These are phyloP conservation scores for Scaptomyza tumidula DNA, from an alignment of 2,888 invertebrate genomes.

Conservation along the genomic window DNA sequence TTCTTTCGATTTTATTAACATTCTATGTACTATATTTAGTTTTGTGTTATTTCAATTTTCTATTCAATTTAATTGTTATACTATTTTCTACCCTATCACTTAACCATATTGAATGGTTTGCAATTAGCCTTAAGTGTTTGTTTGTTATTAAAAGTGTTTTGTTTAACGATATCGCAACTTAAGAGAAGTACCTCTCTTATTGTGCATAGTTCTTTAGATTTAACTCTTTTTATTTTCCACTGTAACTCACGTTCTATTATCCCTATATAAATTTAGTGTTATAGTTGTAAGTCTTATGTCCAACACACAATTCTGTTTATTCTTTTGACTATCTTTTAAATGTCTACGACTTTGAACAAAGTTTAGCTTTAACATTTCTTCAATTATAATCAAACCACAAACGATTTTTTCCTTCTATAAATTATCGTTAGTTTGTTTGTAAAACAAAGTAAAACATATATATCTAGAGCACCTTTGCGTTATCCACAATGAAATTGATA, in stretches of 20 bases:
- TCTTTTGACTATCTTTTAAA: constrained; percentile 22
- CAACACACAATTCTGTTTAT: constrained; percentile 23
- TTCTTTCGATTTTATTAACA: constrained; percentile 61
- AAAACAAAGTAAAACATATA: constrained; percentile 69
- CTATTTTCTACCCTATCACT: constrained; percentile 33
- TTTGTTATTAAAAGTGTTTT: constrained; percentile 68
- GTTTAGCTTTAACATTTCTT: constrained; percentile 50
- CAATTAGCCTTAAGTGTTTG: constrained; percentile 73
- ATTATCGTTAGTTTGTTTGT: constrained; percentile 66
- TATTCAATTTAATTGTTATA: constrained; percentile 54
- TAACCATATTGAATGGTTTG: constrained; percentile 41
- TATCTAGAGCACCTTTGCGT: constrained; percentile 22
- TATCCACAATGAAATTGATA: constrained; percentile 27
- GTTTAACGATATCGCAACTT: constrained; percentile 50
- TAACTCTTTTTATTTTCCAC: constrained; percentile 23
- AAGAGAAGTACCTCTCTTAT: constrained; percentile 20
- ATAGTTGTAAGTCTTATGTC: constrained; percentile 27
- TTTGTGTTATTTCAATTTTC: constrained; percentile 23
- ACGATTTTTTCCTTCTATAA: constrained; percentile 20
- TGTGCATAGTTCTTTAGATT: constrained; percentile 45
- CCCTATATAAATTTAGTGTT: constrained; percentile 42
- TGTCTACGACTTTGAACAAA: constrained; percentile 48
- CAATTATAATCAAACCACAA: constrained; percentile 31
- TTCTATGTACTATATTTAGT: constrained; percentile 23
- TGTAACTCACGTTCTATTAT: constrained; percentile 33